Conservation (phyloP, 2,113 vertebrate genomes). For the Sarotherodon lohbergeri region DNA sequence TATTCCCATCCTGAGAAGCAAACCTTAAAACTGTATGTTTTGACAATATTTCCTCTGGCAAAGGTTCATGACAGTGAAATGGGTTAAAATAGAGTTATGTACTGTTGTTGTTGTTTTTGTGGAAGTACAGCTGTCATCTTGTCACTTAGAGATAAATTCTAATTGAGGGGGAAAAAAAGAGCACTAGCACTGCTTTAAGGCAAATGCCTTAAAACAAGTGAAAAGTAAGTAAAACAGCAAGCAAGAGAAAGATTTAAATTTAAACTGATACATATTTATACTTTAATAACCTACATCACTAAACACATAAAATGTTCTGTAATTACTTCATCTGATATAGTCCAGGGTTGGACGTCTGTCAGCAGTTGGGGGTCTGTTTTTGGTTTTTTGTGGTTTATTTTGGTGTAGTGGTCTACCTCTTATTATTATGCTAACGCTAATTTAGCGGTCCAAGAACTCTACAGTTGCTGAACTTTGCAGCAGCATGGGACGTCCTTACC, state of each 20-base stretch:
- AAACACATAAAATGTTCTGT: background rate
- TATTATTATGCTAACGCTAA: accelerated
- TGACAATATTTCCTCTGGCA: background rate
- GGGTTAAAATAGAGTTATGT: accelerated
- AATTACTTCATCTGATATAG: background rate
- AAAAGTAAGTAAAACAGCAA: background rate
- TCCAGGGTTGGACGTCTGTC: background rate
- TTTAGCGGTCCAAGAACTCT: background rate
- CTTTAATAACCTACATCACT: background rate
- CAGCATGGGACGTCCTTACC: background rate
- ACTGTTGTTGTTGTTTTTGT: background rate
- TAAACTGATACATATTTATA: background rate
- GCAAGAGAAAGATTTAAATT: background rate
- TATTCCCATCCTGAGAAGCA: constrained; percentile 73
- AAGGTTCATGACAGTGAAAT: accelerated
- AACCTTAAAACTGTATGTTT: constrained; percentile 33
- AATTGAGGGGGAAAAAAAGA: background rate
- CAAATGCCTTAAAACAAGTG: background rate
- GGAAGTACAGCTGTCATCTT: background rate
- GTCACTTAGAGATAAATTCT: background rate
- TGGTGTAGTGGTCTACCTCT: background rate
- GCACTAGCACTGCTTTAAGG: background rate
- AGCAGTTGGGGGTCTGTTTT: background rate
- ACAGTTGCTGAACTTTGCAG: background rate
- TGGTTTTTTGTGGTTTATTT: accelerated